Percentiles rank a stretch among this genome's conserved stretches.
Evolutionary conservation across 2,797 vertebrate species (phyloP).

Genomic region (Pelochelys cantorii): DNA sequence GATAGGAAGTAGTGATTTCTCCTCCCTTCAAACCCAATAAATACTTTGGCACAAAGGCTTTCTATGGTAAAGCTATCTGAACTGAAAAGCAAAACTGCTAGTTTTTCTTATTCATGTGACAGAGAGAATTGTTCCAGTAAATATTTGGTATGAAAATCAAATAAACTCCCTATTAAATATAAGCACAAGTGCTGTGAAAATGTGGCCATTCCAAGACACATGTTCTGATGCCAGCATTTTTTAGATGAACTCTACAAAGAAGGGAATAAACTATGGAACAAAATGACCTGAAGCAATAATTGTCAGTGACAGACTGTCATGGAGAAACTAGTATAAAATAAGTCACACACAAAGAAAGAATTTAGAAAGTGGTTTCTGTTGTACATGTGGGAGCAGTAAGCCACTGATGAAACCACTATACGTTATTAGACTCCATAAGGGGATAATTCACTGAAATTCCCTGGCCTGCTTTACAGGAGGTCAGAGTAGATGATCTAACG

Average conservation of each 20-base stretch:
- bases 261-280: neutral
- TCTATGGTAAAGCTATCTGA: constrained; percentile 1
- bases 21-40: constrained; percentile 18
- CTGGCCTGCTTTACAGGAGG: neutral
- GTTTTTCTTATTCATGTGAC: neutral
- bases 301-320: neutral
- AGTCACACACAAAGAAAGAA: neutral
- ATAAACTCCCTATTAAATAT: neutral
- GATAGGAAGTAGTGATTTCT: constrained; percentile 14
- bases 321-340: neutral
- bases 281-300: constrained; percentile 9
- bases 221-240: neutral
- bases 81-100: neutral
- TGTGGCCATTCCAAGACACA: neutral
- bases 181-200: constrained; percentile 18
- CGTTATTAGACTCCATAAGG: neutral
- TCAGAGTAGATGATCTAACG: neutral
- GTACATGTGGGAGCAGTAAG: neutral
- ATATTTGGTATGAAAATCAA: constrained; percentile 41
- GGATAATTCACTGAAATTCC: neutral
- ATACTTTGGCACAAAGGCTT: neutral
- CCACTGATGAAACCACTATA: neutral
- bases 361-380: neutral
- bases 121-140: neutral
- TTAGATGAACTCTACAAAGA: neutral